phyloP scores from a whole-genome alignment of 2,888 invertebrate genomes.

The Aradus depressus region DNA sequence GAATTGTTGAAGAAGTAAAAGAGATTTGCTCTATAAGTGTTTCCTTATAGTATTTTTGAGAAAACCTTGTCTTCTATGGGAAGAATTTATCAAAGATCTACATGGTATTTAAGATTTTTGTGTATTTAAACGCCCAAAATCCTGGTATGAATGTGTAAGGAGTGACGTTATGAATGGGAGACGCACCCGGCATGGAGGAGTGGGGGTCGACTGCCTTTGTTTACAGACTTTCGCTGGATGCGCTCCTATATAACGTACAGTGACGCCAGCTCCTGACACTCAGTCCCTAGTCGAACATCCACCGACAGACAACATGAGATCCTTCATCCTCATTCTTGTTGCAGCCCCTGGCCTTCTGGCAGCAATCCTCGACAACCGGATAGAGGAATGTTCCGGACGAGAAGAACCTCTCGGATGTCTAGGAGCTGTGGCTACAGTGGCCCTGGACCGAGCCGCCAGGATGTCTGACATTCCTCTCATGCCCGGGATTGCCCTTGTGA shows the following conservation, averaged over 20 bases:
- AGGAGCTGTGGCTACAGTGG: constrained; percentile 46
- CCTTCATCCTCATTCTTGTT: constrained; percentile 1
- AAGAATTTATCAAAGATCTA: too few species aligned
- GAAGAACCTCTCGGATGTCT: constrained; percentile 37
- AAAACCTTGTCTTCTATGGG: too few species aligned
- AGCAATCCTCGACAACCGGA: constrained; percentile 26
- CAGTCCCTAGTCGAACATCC: too few species aligned
- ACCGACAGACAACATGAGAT: too few species aligned
- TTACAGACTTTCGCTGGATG: constrained; percentile 21
- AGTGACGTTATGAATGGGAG: not conserved
- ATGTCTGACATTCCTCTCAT: constrained; percentile 45
- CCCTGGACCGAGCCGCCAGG: constrained; percentile 45
- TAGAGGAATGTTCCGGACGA: constrained; percentile 26
- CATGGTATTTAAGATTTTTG: too few species aligned
- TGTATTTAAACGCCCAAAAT: too few species aligned
- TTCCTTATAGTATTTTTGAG: too few species aligned
- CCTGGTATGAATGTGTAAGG: too few species aligned
- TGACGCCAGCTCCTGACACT: too few species aligned
- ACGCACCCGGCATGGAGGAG: not conserved
- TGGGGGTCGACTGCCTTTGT: constrained; percentile 18
- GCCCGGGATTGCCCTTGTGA: constrained; percentile 45
- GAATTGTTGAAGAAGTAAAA: too few species aligned
- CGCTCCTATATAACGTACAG: constrained; percentile 11
- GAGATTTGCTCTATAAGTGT: too few species aligned
- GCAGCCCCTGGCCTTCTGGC: constrained; percentile 10